Evolutionary conservation across 2,888 invertebrate species (phyloP), one percentile per base, ranked within the genome.

Genomic region (Steinernema hermaphroditum): DNA sequence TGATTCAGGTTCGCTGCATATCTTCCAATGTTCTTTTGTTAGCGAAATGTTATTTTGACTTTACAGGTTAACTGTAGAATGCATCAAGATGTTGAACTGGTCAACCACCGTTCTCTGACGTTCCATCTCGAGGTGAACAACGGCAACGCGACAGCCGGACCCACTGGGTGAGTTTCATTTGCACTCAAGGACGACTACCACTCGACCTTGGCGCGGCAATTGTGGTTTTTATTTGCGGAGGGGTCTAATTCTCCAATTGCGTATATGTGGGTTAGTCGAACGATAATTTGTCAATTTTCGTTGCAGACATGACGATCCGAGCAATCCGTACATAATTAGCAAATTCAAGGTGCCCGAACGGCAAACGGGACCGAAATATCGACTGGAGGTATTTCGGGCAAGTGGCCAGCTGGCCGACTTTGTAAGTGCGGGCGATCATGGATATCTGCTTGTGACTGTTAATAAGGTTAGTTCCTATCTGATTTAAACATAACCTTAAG

Each of bases 1-100:
- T 83, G 22, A 72, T 83, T 4, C 78, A 82, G 69, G 81, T 82
- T 73, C 32, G 71, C 37, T 34, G 44, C 37, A 72, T 46, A 24
- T 54, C n/a, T n/a, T n/a, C n/a, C n/a, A n/a, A n/a, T n/a, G n/a
- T n/a, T n/a, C n/a, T n/a, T n/a, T n/a, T n/a, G n/a, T n/a, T n/a
- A 6, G n/a, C 29, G 34, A 37, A 72, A 16, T 37, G 19, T 50
- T 16, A 27, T 62, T 62, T 49, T 72, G n/a, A n/a, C n/a, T n/a
- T n/a, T n/a, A n/a, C n/a, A 75, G 74, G 75, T 75, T 9, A 75
- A 75, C 43, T 75, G 75, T 70, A 62, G 70, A 29, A 75, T 75
- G 50, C 75, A 75, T n/a, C 62, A 62, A 32, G 62, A 62, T 32
- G 62, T 62, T 32, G 62, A 62, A 32, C 27, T 62, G 32, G 32